phyloP scores from a whole-genome alignment of 2,113 vertebrate genomes.

The Pollachius pollachius region DNA sequence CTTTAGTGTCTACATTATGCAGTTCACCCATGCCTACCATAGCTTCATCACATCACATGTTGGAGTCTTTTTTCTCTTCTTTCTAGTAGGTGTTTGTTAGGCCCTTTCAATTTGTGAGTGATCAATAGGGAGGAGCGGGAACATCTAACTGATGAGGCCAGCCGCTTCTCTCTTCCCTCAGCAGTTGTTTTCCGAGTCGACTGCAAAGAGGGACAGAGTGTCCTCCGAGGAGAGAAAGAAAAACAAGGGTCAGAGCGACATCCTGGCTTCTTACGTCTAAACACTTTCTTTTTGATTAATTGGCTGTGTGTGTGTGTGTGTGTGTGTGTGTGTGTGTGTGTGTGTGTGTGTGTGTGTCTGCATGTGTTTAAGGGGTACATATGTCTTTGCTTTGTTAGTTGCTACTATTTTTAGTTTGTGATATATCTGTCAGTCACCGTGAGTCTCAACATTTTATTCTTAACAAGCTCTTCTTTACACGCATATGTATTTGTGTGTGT shows the following conservation, averaged over 20 bases:
- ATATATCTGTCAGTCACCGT: conserved; percentile 27
- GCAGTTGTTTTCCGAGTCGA: conserved; percentile 34
- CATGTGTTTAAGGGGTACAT: neutral
- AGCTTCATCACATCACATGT: too few relatives aligned
- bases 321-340: conserved; percentile 23
- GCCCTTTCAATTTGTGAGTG: neutral
- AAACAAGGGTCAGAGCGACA: neutral
- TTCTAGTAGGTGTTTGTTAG: conserved; percentile 19
- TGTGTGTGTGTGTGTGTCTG: conserved; percentile 10
- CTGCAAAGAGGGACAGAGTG: conserved; percentile 43
- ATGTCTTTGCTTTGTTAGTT: conserved; percentile 14
- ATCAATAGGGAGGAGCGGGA: neutral
- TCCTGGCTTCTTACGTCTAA: conserved; percentile 20
- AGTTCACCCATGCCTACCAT: too few relatives aligned
- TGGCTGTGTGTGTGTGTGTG: conserved; percentile 31
- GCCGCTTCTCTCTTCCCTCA: conserved; percentile 20
- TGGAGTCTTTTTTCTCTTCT: too few relatives aligned
- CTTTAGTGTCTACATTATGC: too few relatives aligned
- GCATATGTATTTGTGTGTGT: neutral
- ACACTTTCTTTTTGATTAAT: conserved; percentile 45
- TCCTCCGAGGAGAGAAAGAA: conserved; percentile 39
- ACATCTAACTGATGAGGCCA: conserved; percentile 36
- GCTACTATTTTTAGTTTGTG: conserved; percentile 30
- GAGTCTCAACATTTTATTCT: conserved; percentile 2
- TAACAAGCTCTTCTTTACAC: conserved; percentile 6